These are phyloP conservation scores for Sphaeridia pumilis DNA, from an alignment of 2,888 invertebrate genomes.

Conservation along the genomic window DNA sequence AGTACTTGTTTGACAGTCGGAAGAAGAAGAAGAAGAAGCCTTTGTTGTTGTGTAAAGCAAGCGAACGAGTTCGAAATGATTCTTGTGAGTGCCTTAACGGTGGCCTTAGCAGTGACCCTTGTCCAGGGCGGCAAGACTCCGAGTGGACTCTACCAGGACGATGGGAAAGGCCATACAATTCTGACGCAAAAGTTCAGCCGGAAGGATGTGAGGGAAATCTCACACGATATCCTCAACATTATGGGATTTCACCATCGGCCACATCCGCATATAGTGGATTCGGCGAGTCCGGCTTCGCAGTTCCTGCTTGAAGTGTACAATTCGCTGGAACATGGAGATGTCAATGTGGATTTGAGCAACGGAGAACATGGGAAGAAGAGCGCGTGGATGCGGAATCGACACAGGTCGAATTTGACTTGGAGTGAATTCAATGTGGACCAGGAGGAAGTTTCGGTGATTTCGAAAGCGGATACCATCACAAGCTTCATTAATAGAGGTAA, in stretches of 20 bases:
- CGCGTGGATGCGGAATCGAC: slow-evolving; percentile 15
- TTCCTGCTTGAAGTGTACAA: slow-evolving; percentile 82
- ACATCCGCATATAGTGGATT: slow-evolving; percentile 34
- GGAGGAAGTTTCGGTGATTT: slow-evolving; percentile 69
- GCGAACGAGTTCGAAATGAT: too few relatives aligned
- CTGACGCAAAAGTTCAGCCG: slow-evolving; percentile 33
- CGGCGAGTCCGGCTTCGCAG: slow-evolving; percentile 62
- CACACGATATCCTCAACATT: slow-evolving; percentile 76
- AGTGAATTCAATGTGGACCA: slow-evolving; percentile 59
- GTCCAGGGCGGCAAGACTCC: slow-evolving; percentile 30
- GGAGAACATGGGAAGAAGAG: slow-evolving; percentile 27
- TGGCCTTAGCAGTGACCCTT: too few relatives aligned
- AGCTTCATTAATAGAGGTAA: slow-evolving; percentile 77
- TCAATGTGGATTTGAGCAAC: slow-evolving; percentile 38
- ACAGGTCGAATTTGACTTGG: slow-evolving; percentile 28
- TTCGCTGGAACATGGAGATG: slow-evolving; percentile 49
- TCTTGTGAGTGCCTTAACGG: too few relatives aligned
- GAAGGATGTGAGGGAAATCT: slow-evolving; percentile 52
- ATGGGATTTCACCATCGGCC: slow-evolving; percentile 77
- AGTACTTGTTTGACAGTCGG: too few relatives aligned
- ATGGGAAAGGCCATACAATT: slow-evolving; percentile 35
- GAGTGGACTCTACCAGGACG: slow-evolving; percentile 34
- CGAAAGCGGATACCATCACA: slow-evolving; percentile 88
- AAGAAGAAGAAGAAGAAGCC: too few relatives aligned
- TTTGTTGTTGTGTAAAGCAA: too few relatives aligned